Evolutionary conservation across 1,140 invertebrate genomes (phyloP).

Genomic region (Bradynema listronoti): DNA sequence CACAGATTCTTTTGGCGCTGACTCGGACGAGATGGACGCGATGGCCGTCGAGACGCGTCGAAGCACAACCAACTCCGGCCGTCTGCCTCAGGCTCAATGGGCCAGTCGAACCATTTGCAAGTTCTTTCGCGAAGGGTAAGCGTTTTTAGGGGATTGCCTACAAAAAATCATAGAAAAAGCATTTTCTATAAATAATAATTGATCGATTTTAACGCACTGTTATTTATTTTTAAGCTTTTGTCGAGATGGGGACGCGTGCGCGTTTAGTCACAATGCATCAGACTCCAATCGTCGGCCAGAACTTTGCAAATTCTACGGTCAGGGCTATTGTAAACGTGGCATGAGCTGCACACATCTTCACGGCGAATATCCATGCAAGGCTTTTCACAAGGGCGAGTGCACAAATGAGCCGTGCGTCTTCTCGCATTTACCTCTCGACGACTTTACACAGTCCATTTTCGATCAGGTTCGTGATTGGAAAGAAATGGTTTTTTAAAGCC

Average conservation of each 20-base stretch:
- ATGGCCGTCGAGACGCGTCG: constrained; percentile 18
- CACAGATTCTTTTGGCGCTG: too few species aligned
- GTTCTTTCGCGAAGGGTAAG: constrained; percentile 57
- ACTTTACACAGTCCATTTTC: constrained; percentile 49
- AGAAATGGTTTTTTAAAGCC: neutral
- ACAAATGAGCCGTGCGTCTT: constrained; percentile 46
- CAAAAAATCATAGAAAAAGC: too few species aligned
- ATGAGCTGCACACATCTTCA: constrained; percentile 49
- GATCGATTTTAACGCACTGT: too few species aligned
- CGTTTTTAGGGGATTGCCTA: too few species aligned
- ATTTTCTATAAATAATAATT: too few species aligned
- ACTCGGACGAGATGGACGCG: neutral
- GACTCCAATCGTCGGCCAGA: constrained; percentile 49
- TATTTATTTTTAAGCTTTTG: too few species aligned
- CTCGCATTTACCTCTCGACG: constrained; percentile 51
- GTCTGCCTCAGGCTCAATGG: constrained; percentile 15
- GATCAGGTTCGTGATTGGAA: constrained; percentile 42
- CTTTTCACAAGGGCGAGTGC: constrained; percentile 54
- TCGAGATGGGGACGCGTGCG: constrained; percentile 51
- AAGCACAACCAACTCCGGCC: constrained; percentile 1
- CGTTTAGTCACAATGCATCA: constrained; percentile 49
- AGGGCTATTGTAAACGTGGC: constrained; percentile 53
- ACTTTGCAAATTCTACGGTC: constrained; percentile 50
- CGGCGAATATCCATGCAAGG: constrained; percentile 55
- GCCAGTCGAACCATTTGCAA: constrained; percentile 52